These are phyloP conservation scores for Nasonia oneida DNA, from an alignment of 2,888 invertebrate species.

Conservation along the genomic window DNA sequence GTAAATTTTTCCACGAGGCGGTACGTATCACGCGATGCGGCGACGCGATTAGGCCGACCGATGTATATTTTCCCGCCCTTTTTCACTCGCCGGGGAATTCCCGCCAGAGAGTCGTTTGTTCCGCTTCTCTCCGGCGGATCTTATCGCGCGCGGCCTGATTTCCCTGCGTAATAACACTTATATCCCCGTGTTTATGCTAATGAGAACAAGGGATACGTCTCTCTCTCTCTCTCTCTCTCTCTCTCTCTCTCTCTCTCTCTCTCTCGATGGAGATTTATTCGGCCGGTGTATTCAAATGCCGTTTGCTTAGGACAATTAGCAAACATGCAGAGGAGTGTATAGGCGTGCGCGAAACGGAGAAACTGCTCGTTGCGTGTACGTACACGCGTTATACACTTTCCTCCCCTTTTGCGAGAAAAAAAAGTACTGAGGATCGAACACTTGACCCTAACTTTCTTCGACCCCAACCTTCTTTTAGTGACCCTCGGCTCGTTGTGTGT, in stretches of 20 bases:
- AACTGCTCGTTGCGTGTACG: neutral
- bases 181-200: neutral
- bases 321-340: neutral
- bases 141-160: neutral
- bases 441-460: slow-evolving; percentile 46
- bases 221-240: neutral
- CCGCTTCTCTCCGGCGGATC: neutral
- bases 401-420: neutral
- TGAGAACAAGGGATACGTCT: neutral
- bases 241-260: neutral
- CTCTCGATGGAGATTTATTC: neutral
- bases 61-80: no score
- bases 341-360: neutral
- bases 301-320: neutral
- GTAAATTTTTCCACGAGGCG: no score
- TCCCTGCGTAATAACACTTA: neutral
- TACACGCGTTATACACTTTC: neutral
- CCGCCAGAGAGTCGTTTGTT: neutral
- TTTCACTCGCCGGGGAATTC: no score
- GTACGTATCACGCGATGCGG: neutral
- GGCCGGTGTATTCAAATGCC: neutral
- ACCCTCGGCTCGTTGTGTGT: no score
- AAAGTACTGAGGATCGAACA: slow-evolving; percentile 13
- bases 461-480: slow-evolving; percentile 7
- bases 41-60: no score